A percentile compares a stretch with the other conserved stretches of the same genome.
Conservation (phyloP, 2,113 vertebrate genomes). For the Macaca mulatta region DNA sequence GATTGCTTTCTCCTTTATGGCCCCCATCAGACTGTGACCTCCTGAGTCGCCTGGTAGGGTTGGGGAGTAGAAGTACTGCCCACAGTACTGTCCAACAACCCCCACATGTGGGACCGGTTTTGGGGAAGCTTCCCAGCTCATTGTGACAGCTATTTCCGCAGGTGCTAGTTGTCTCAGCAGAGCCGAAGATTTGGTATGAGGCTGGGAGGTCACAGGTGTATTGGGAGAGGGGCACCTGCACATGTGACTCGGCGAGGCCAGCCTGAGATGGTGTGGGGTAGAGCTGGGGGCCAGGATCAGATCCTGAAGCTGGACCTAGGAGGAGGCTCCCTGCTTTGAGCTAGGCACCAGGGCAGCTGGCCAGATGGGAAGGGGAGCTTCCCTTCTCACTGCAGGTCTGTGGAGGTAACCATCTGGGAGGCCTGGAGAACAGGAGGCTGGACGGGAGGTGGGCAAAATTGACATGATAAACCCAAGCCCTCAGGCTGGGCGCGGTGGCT, state of each 20-base stretch:
- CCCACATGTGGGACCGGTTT: neutral
- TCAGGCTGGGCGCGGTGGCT: no score
- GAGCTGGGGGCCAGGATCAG: neutral
- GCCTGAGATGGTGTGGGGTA: neutral
- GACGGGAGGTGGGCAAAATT: rapidly evolving
- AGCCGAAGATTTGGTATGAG: neutral
- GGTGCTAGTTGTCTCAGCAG: neutral
- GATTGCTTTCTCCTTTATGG: neutral
- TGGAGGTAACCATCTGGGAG: rapidly evolving
- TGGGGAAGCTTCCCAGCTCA: neutral
- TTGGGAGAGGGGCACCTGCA: neutral
- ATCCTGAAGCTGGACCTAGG: neutral
- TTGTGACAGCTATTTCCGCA: neutral
- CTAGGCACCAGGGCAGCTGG: neutral
- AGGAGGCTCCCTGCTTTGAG: neutral
- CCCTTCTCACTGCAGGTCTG: neutral
- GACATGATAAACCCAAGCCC: no score
- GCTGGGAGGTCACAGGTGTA: neutral
- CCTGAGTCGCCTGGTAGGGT: neutral
- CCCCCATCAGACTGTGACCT: neutral
- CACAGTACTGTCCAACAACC: neutral
- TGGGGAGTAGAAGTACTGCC: no score
- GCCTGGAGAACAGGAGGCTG: neutral
- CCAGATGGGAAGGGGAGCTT: neutral
- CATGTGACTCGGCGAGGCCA: neutral